Percentiles rank a stretch among this genome's conserved stretches.
phyloP scores from a whole-genome alignment of 2,113 vertebrate species.

The Notiomystis cincta region DNA sequence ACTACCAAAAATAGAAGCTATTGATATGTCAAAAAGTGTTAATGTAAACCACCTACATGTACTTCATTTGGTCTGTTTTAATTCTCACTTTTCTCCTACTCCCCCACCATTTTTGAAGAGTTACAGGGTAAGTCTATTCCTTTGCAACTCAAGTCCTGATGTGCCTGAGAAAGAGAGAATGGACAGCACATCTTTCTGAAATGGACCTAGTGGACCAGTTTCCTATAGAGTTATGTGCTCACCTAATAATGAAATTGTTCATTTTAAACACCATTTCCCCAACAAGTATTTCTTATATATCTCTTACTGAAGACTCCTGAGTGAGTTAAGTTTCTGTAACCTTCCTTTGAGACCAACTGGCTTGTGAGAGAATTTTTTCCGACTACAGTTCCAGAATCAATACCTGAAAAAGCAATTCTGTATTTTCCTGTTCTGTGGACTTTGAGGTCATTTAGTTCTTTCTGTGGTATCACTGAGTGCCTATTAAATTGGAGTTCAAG shows the following conservation, averaged over 20 bases:
- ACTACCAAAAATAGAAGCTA: not conserved
- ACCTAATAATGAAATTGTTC: not conserved
- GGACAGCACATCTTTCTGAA: not conserved
- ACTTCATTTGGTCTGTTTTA: not conserved
- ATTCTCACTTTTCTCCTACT: not conserved
- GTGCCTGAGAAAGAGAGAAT: not conserved
- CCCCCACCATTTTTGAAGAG: not conserved
- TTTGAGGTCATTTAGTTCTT: slow-evolving; percentile 40
- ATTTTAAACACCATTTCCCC: not conserved
- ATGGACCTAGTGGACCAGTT: not conserved
- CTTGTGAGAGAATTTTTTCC: slow-evolving; percentile 47
- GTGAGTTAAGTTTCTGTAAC: slow-evolving; percentile 7
- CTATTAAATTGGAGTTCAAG: slow-evolving; percentile 54
- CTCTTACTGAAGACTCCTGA: not conserved
- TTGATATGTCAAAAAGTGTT: slow-evolving; percentile 10
- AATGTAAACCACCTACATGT: slow-evolving; percentile 30
- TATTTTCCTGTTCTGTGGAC: not conserved
- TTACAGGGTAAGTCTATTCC: not conserved
- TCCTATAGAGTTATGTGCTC: not conserved
- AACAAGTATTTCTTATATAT: not conserved
- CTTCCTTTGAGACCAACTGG: slow-evolving; percentile 43
- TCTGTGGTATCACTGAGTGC: not conserved
- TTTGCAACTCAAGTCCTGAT: not conserved
- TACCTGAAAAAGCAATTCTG: not conserved
- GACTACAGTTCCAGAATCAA: slow-evolving; percentile 19